Percentiles rank a stretch among this genome's conserved stretches.
Evolutionary conservation across 2,797 vertebrate species (phyloP).

Genomic region (Enteromius paludinosus): DNA sequence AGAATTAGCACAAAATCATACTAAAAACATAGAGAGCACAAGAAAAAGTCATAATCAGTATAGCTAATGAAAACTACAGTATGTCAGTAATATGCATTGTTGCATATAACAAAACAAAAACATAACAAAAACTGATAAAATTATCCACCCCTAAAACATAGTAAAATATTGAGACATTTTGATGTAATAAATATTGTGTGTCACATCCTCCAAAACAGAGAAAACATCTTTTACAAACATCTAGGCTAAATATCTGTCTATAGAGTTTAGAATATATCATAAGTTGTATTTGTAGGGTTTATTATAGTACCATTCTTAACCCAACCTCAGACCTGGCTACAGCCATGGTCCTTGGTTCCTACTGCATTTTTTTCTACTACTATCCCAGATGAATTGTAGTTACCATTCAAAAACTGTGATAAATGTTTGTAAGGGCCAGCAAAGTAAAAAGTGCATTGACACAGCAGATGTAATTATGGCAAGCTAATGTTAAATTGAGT

Average conservation of each 20-base stretch:
- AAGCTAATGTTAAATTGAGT: conserved; percentile 26
- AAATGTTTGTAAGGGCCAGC: neutral
- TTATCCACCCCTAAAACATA: neutral
- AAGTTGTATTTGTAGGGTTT: neutral
- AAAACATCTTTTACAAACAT: too few relatives aligned
- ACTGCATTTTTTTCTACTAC: neutral
- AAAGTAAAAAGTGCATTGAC: conserved; percentile 17
- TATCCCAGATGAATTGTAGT: neutral
- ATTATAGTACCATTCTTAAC: neutral
- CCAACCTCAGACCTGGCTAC: neutral
- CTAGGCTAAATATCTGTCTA: neutral
- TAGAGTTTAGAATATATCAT: neutral
- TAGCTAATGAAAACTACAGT: neutral
- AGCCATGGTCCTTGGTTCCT: neutral
- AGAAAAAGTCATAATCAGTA: neutral
- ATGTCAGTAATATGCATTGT: neutral
- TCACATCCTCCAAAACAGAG: neutral
- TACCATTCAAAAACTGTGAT: neutral
- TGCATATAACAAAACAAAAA: neutral
- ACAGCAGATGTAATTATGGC: conserved; percentile 38
- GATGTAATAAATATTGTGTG: neutral
- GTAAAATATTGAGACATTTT: neutral
- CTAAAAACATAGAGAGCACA: neutral
- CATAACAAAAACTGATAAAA: too few relatives aligned
- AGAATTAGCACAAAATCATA: neutral